phyloP scores from a whole-genome alignment of 2,797 vertebrate species.

The Diplodus puntazzo region DNA sequence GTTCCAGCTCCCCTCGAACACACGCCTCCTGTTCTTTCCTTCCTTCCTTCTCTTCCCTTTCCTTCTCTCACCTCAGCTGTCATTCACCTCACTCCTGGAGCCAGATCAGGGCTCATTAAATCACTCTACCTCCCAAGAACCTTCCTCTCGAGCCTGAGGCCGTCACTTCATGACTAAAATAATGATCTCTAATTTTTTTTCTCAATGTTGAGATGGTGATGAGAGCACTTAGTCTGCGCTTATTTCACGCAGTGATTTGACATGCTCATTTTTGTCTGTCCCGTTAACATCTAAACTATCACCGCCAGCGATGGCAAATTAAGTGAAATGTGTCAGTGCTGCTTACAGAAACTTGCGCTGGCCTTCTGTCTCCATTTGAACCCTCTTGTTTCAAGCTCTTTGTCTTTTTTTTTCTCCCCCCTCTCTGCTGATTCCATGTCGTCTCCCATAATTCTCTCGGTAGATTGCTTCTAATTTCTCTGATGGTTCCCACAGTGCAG shows the following conservation, averaged over 20 bases:
- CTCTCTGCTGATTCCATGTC: slow-evolving; percentile 41
- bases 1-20: slow-evolving; percentile 3
- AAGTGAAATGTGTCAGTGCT: slow-evolving; percentile 18
- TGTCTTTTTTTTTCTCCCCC: neutral
- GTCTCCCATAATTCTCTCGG: slow-evolving; percentile 51
- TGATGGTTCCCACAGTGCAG: slow-evolving; percentile 68
- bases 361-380: slow-evolving; percentile 7
- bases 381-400: neutral
- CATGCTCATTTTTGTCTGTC: neutral
- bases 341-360: slow-evolving; percentile 6
- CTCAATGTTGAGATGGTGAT: neutral
- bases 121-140: slow-evolving; percentile 19
- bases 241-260: slow-evolving; percentile 14
- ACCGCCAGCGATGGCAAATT: neutral
- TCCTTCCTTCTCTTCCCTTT: neutral
- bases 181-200: slow-evolving; percentile 9
- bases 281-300: neutral
- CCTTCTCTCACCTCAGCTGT: neutral
- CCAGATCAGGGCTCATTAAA: slow-evolving; percentile 33
- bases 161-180: slow-evolving; percentile 22
- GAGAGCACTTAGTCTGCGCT: slow-evolving; percentile 6
- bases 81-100: slow-evolving; percentile 9
- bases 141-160: slow-evolving; percentile 6
- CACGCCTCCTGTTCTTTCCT: slow-evolving; percentile 11
- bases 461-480: slow-evolving; percentile 49